A percentile compares a stretch with the other conserved stretches of the same genome.
These are phyloP conservation scores for Cariama cristata DNA, from an alignment of 2,113 vertebrate genomes.

Conservation along the genomic window DNA sequence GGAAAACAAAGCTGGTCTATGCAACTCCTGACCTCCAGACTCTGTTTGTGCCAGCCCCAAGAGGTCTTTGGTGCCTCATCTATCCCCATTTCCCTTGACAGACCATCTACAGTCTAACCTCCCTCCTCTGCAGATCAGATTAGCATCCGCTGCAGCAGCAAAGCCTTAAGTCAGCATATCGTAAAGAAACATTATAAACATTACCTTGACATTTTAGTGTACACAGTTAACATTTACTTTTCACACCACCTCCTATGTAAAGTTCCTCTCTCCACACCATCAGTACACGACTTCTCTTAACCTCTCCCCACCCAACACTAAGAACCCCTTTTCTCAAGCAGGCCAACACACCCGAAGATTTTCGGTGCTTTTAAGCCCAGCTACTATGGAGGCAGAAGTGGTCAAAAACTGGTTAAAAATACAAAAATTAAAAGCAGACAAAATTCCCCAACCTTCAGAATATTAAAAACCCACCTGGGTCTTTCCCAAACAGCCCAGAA, in stretches of 20 bases:
- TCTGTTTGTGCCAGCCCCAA: neutral
- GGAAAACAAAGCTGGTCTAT: neutral
- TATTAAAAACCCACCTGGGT: neutral
- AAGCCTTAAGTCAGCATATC: neutral
- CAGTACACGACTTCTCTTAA: neutral
- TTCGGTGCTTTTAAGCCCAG: neutral
- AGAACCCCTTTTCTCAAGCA: neutral
- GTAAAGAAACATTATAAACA: neutral
- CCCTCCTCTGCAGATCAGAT: neutral
- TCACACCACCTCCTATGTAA: conserved; percentile 6
- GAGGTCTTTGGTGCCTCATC: neutral
- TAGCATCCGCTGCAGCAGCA: neutral
- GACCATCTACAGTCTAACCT: neutral
- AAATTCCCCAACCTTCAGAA: neutral
- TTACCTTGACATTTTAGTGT: neutral
- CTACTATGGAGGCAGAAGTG: neutral
- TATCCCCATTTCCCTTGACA: neutral
- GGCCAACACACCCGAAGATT: neutral
- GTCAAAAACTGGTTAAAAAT: neutral
- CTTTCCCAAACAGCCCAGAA: neutral
- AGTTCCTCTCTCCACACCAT: neutral
- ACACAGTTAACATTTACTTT: conserved; percentile 37
- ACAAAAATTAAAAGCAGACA: neutral
- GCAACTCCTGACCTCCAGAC: neutral
- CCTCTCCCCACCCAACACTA: neutral